Evolutionary conservation across 2,113 vertebrate genomes (phyloP), one percentile per base, ranked within the genome.

Genomic region (Sclerurus mexicanus): DNA sequence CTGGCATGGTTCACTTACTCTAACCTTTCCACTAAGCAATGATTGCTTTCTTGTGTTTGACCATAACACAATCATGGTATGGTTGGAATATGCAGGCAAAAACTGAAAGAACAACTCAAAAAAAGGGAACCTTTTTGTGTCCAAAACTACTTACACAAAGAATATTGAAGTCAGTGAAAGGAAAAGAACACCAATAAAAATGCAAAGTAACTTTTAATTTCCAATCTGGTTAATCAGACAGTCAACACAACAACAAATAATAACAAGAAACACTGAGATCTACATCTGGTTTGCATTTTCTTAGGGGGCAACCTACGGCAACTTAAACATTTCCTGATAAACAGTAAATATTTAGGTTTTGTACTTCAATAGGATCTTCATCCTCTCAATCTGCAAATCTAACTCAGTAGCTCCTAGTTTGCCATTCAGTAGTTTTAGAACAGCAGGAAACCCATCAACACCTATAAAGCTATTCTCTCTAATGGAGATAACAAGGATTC

Each of bases 281-380:
- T 64, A 59, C 67, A 87, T 94, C 63, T 96, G 80, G 47, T 80
- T 96, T 85, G 53, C 39, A 95, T 97, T 96, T 95, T 75, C 80
- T 46, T 49, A 35, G 37, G 24, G 60, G 68, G 18, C 58, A 96
- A 55, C 56, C 56, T 89, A 81, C 73, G 83, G 95, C 49, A 79
- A 90, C 71, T 95, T 93, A 94, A 95, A 80, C 35, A 37, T 62
- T 97, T 93, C 50, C 69, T 87, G 82, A 79, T 75, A 93, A 94
- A 89, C 19, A 77, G 39, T 75, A 81, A 96, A 92, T 82, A 89
- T 5, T 30, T 88, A 44, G 46, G 30, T 93, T 87, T 66, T 86
- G 52, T 84, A 58, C 56, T 88, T 91, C 27, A 88, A 42, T 31
- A 71, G 42, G 62, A 84, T 78, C 89, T 62, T 93, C 72, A n/a